phyloP scores from a whole-genome alignment of 2,113 vertebrate genomes.

The Nycticebus coucang region DNA sequence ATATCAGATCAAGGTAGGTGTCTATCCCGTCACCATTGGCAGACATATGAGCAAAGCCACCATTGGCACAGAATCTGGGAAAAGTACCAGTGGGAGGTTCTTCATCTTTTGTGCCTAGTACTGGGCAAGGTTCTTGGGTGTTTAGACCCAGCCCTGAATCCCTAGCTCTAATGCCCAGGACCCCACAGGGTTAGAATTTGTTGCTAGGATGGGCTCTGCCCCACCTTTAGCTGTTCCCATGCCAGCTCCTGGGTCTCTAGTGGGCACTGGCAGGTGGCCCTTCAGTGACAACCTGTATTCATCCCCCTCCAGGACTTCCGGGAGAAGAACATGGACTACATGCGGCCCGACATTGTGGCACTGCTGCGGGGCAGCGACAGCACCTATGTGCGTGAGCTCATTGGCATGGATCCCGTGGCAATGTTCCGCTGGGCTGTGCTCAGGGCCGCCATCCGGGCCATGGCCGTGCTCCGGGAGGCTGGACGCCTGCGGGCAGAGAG shows the following conservation, averaged over 20 bases:
- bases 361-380: slow-evolving; percentile 96
- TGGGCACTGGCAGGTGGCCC: not conserved
- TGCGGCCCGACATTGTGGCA: slow-evolving; percentile 97
- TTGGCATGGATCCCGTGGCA: slow-evolving; percentile 97
- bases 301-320: slow-evolving; percentile 91
- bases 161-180: not conserved
- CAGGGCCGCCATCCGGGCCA: slow-evolving; percentile 90
- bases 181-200: not conserved
- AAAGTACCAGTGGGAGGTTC: not conserved
- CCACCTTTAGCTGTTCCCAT: not conserved
- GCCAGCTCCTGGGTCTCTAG: not conserved
- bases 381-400: slow-evolving; percentile 93
- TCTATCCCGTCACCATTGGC: rapidly evolving
- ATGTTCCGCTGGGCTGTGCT: slow-evolving; percentile 98
- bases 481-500: slow-evolving; percentile 89
- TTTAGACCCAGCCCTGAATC: not conserved
- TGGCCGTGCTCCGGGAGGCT: slow-evolving; percentile 93
- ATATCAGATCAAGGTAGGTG: slow-evolving; percentile 95
- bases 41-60: not conserved
- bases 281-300: not conserved
- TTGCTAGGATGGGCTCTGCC: rapidly evolving
- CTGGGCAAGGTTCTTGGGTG: rapidly evolving
- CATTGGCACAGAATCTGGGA: rapidly evolving
- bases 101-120: too few relatives aligned
- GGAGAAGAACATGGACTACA: slow-evolving; percentile 99